These are phyloP conservation scores for Drosophila silvestris DNA, from an alignment of 2,888 invertebrate species.

Conservation along the genomic window DNA sequence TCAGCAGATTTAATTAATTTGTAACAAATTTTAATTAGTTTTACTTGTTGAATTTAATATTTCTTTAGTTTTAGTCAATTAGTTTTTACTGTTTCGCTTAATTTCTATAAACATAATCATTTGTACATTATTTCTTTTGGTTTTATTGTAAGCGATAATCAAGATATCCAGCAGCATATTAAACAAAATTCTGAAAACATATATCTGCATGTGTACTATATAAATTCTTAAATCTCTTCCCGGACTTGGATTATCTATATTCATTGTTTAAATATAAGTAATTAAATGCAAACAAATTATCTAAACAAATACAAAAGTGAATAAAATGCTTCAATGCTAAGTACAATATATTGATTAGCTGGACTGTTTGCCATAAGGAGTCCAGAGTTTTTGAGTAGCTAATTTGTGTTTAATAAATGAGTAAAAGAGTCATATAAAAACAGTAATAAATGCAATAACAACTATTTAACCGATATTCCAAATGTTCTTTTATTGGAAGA, in stretches of 20 bases:
- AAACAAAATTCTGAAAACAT: slow-evolving; percentile 29
- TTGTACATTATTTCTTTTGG: slow-evolving; percentile 63
- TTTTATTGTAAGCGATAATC: slow-evolving; percentile 16
- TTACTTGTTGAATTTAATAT: slow-evolving; percentile 64
- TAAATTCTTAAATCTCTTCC: slow-evolving; percentile 25
- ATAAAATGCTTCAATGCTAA: slow-evolving; percentile 58
- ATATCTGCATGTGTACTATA: slow-evolving; percentile 37
- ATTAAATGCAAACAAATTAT: slow-evolving; percentile 18
- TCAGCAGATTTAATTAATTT: slow-evolving; percentile 51
- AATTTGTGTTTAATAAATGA: slow-evolving; percentile 71
- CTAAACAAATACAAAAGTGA: slow-evolving; percentile 27
- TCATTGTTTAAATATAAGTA: slow-evolving; percentile 49
- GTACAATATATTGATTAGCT: slow-evolving; percentile 57
- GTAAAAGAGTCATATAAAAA: slow-evolving; percentile 44
- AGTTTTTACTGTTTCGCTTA: slow-evolving; percentile 49
- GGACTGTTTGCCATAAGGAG: slow-evolving; percentile 37
- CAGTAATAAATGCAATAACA: slow-evolving; percentile 60
- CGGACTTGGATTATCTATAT: slow-evolving; percentile 39
- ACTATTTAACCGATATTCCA: slow-evolving; percentile 46
- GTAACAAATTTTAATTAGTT: slow-evolving; percentile 68
- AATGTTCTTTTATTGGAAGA: slow-evolving; percentile 13
- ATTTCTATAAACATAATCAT: slow-evolving; percentile 32
- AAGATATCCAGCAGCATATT: slow-evolving; percentile 18
- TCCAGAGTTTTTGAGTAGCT: slow-evolving; percentile 68
- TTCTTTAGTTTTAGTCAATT: slow-evolving; percentile 66